Base-by-base conservation (phyloP, 2,888 invertebrate species). In the Mythimna ferrago region DNA sequence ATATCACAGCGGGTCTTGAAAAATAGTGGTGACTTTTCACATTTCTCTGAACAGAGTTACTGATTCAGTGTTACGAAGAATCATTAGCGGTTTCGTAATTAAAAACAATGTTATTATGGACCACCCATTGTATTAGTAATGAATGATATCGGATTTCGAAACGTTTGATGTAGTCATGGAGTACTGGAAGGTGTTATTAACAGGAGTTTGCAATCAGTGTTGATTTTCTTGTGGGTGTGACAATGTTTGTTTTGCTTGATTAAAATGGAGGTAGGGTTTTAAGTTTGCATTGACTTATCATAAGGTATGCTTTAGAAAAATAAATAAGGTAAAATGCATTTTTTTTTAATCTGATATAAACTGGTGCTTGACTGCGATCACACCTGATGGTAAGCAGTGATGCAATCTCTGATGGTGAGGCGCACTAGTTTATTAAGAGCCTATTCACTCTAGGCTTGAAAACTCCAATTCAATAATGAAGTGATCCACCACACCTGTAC, bases 111-210 rank as follows among this genome's bases (percentile, higher is more conserved):
- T n/a, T 64, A 74, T 81, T 74, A 69, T 61, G 66, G 85, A 81
- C 86, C 85, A 86, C 85, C 87, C 87, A 86, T 86, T 85, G 85
- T 86, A 71, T 78, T 78, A 74, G 48, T 6, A 61, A 68, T 68
- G 58, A 62, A 38, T 69, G 63, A 60, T 80, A 83, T 83, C 71
- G 44, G 61, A 61, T 81, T 54, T 74, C 57, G 64, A 53, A 80
- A 81, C 54, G 10, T 57, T 66, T 71, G 54, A 63, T 71, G 65
- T 48, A 69, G 60, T 80, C 62, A 80, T 56, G 64, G 41, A 38
- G 9, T 1, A 38, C 38, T 9, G 38, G 38, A 32, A 6, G n/a
- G 56, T 35, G 21, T 60, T 64, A n/a, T 21, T 19, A 58, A 21
- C 16, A 10, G 21, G 77, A 81, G 71, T 72, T 61, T 11, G 79